Evolutionary conservation across 2,797 vertebrate species (phyloP), one percentile per base, ranked within the genome.

Genomic region (Gymnoscopelus braueri): DNA sequence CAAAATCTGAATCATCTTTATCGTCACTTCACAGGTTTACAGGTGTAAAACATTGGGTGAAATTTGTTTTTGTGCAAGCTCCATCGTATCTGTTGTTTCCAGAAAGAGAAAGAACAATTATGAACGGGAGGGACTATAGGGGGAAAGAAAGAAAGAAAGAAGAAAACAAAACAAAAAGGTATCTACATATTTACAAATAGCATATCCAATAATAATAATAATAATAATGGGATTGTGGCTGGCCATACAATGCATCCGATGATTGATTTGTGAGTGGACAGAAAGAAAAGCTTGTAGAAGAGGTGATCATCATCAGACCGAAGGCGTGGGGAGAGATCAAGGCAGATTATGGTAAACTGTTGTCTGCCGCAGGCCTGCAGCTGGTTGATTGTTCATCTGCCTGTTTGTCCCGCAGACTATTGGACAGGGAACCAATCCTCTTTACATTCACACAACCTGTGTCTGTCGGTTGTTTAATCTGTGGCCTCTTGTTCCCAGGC

Each of bases 331-430:
- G 71, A 54, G 64, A 67, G 74, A 79, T 78, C 69, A 71, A 62
- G 69, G 65, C 63, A 77, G 84, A 88, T 89, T 84, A 85, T 72
- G 23, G 75, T 79, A 74, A 78, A 86, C 72, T 75, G 77, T 78
- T 79, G 81, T 82, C 83, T 79, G 82, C 65, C 81, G 52, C 8
- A 7, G 74, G 74, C 66, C 86, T 83, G 87, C 78, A 86, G 81
- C 75, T 80, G 83, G 50, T 75, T 82, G 87, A 84, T 78, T 85
- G 86, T 85, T 83, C 77, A 84, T 84, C 80, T 86, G 78, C 80
- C 65, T 69, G 82, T 82, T 81, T 80, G 53, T 79, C 56, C 61
- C 63, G 60, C 78, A 74, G 72, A 79, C 75, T 61, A 67, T 52
- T 75, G 76, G 79, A 81, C 78, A 72, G 72, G 62, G 4, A 23